These are phyloP conservation scores for Conomelus anceps DNA, from an alignment of 2,888 invertebrate genomes.

Conservation along the genomic window DNA sequence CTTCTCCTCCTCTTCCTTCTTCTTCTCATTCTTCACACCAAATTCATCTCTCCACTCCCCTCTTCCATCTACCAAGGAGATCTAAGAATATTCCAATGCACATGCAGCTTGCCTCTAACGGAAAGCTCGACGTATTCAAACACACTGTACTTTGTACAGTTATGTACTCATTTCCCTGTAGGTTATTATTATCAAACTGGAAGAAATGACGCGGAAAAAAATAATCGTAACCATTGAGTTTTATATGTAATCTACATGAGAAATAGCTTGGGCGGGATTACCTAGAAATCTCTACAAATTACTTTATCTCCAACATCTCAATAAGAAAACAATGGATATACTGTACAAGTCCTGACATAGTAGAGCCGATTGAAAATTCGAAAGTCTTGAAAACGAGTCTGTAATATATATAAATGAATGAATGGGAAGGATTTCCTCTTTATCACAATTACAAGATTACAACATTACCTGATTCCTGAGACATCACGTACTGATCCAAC, in stretches of 20 bases:
- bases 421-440: too few species aligned
- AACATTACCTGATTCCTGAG: too few species aligned
- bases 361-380: too few species aligned
- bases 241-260: background rate
- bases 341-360: background rate
- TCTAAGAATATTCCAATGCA: background rate
- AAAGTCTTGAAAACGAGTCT: too few species aligned
- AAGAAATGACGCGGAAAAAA: background rate
- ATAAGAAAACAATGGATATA: background rate
- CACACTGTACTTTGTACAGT: background rate
- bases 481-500: too few species aligned
- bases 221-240: background rate
- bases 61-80: background rate
- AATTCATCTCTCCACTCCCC: slow-evolving; percentile 6
- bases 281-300: background rate
- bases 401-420: too few species aligned
- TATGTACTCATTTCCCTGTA: background rate
- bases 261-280: background rate
- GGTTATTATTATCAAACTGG: background rate
- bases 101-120: background rate
- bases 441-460: too few species aligned
- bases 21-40: background rate
- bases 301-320: background rate
- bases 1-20: background rate
- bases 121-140: background rate